Evolutionary conservation across 2,797 vertebrate genomes (phyloP), one percentile per base, ranked within the genome.

Genomic region (Rhabdomys pumilio): DNA sequence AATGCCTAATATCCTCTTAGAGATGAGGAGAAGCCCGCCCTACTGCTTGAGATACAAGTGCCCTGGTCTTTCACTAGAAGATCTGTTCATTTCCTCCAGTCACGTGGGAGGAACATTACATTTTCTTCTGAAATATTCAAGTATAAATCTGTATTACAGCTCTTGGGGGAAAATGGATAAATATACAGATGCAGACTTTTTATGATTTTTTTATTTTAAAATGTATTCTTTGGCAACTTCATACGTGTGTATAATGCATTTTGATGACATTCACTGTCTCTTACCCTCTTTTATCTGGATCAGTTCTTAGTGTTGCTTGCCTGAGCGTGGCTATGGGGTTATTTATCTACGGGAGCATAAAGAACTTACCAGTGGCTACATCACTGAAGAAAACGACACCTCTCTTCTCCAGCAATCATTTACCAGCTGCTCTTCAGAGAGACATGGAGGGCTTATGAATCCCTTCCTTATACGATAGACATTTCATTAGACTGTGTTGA

Each of bases 111-210:
- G 79, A 77, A 65, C 11, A 50, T 24, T 47, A 26, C 34, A 24
- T 92, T 92, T 55, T 80, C 92, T 89, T 90, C 34, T 77, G 53
- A 87, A 91, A 72, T 59, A 91, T 15, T 90, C 41, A 91, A 34
- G 24, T 75, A n/a, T 77, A 55, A 89, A 94, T 81, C 77, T 67
- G 83, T 82, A 57, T 29, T 20, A 20, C 88, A 61, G 20, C 85
- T 88, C 57, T 29, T 65, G 7, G n/a, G 55, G 55, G 77, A 81
- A 63, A 73, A 83, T 65, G 92, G 92, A 72, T 59, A 53, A 34
- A 57, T n/a, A 73, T 31, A 13, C 7, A 29, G 72, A 47, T 14
- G 50, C 63, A 67, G 59, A 84, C 86, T 83, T 96, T 88, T 76
- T 82, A 15, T 83, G 81, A 31, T 86, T 73, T 41, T 73, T 57